Percentiles rank a stretch among this genome's conserved stretches.
These are phyloP conservation scores for Phasianus colchicus DNA, from an alignment of 2,113 vertebrate genomes.

Conservation along the genomic window DNA sequence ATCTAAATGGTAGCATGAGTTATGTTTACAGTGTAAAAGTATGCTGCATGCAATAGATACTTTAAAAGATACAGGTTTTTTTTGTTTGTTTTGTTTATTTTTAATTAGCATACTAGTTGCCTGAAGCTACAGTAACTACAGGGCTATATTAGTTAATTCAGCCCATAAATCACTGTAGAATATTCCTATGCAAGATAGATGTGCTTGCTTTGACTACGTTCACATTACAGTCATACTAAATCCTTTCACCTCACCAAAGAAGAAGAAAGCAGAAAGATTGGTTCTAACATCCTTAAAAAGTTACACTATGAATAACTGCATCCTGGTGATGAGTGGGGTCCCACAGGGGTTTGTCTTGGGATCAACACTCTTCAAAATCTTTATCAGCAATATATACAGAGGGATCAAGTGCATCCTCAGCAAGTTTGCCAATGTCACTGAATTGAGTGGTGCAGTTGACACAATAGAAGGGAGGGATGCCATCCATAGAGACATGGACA, in stretches of 20 bases:
- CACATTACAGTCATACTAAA: background rate
- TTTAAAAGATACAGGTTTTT: background rate
- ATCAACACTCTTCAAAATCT: no score
- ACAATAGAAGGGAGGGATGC: no score
- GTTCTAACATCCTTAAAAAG: background rate
- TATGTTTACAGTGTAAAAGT: background rate
- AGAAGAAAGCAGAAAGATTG: background rate
- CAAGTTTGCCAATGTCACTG: no score
- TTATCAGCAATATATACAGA: no score
- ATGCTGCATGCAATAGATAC: background rate
- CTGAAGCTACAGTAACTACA: background rate
- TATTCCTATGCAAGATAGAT: background rate
- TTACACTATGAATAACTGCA: background rate
- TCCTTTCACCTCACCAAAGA: background rate
- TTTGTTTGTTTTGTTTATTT: background rate
- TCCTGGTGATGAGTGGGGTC: no score
- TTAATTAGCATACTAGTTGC: background rate
- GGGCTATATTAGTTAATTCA: background rate
- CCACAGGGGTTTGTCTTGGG: no score
- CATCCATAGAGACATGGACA: no score
- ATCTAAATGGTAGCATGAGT: background rate
- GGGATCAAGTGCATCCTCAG: no score
- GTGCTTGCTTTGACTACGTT: background rate
- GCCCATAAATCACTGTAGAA: background rate
- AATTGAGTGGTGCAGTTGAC: no score